Conservation (phyloP, 2,113 vertebrate genomes). For the Suncus etruscus region DNA sequence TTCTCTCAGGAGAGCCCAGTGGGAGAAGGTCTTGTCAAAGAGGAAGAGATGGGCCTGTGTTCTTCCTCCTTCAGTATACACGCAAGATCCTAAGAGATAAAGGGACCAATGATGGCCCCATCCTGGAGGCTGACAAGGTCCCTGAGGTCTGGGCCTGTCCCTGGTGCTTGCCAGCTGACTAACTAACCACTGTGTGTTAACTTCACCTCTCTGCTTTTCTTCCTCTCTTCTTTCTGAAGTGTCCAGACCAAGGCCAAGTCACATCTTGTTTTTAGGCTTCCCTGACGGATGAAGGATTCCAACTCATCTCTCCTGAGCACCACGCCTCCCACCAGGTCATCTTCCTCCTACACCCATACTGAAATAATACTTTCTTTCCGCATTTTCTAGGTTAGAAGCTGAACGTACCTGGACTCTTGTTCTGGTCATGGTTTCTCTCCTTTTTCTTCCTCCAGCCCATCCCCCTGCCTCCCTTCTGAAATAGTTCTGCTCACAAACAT, state of each 20-base stretch:
- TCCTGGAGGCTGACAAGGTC: constrained; percentile 30
- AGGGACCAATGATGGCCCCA: not conserved
- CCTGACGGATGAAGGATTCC: constrained; percentile 78
- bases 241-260: constrained; percentile 50
- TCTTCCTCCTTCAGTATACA: not conserved
- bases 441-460: constrained; percentile 51
- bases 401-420: constrained; percentile 78
- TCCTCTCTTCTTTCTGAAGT: constrained; percentile 65
- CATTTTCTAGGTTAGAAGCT: constrained; percentile 84
- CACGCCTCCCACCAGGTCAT: not conserved
- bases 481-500: constrained; percentile 4
- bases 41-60: not conserved
- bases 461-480: constrained; percentile 32
- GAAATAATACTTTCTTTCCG: constrained; percentile 8
- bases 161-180: not conserved
- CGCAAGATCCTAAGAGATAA: not conserved
- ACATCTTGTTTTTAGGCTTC: constrained; percentile 88
- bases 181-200: constrained; percentile 69
- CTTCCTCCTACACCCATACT: not conserved
- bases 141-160: not conserved
- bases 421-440: constrained; percentile 82
- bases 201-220: constrained; percentile 73
- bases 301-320: constrained; percentile 57
- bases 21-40: not conserved
- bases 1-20: not conserved